Conservation (phyloP, 1,140 invertebrate species). For the Chironomus striatipennis region DNA sequence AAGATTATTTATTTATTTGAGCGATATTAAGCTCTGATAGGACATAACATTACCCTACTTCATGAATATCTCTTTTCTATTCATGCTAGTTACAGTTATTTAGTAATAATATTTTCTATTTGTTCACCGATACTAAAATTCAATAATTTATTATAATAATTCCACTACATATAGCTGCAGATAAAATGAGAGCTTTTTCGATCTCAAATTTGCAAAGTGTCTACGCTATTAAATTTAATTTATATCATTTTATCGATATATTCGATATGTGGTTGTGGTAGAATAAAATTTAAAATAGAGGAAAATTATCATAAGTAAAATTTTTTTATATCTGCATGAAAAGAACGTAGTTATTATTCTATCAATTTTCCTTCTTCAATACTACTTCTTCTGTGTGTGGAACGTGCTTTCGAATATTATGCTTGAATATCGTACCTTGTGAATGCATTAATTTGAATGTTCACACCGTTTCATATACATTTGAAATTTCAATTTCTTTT, state of each 20-base stretch:
- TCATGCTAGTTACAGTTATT: too few relatives aligned
- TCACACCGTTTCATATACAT: background rate
- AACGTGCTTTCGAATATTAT: conserved; percentile 6
- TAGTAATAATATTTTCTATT: background rate
- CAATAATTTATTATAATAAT: conserved; percentile 15
- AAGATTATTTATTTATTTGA: too few relatives aligned
- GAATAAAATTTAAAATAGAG: background rate
- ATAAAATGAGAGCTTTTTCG: background rate
- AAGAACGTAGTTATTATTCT: conserved; percentile 14
- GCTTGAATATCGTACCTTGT: background rate
- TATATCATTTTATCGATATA: conserved; percentile 15
- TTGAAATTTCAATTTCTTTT: background rate
- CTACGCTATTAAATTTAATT: conserved; percentile 14
- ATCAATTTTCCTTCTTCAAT: conserved; percentile 8
- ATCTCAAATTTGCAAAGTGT: background rate
- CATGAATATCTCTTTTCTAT: too few relatives aligned
- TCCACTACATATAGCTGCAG: background rate
- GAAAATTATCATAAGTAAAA: conserved; percentile 4
- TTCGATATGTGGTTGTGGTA: background rate
- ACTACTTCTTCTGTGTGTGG: background rate
- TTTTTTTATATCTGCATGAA: background rate
- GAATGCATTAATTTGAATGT: conserved; percentile 7
- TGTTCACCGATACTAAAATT: background rate
- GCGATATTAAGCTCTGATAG: too few relatives aligned
- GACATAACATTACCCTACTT: too few relatives aligned